Evolutionary conservation across 2,888 invertebrate genomes (phyloP), one percentile per base, ranked within the genome.

Genomic region (Tholera decimalis): DNA sequence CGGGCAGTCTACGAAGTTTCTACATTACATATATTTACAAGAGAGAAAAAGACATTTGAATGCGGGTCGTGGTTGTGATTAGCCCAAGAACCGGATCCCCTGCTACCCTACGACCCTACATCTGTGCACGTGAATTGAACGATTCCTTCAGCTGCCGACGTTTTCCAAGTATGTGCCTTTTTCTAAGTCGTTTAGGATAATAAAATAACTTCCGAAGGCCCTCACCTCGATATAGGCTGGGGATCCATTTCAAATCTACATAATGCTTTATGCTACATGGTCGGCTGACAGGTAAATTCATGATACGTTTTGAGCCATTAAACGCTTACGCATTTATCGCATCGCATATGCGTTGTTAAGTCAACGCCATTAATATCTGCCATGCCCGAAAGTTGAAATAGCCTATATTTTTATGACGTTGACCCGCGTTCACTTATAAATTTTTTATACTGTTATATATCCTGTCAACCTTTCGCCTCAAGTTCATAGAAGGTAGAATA

Each of bases 51-150:
- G 90, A 87, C 88, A 92, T 94, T 93, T 93, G 89, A 93, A 94
- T 94, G 92, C 94, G 92, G 92, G 91, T 88, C 91, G 88, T 85
- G 87, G 83, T 82, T 88, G 92, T 93, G 93, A 94, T 95, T 94
- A 94, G 91, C 87, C 85, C 80, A 83, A 88, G 86, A 88, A 85
- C 84, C 85, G 83, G 84, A 56, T 65, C 83, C 84, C 88, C 87
- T 85, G 85, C 87, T 85, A 86, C 84, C 86, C 89, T 84, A 71
- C 83, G 83, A 85, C 87, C 87, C 87, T 86, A 85, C 86, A 87
- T 87, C 83, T 85, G 83, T 77, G 83, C 79, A 88, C 84, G 86
- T 85, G 85, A 87, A 89, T 83, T 82, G 84, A 86, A 89, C 85
- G 83, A 85, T 85, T 87, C 82, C 80, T 84, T 74, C 68, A 82